Evolutionary conservation across 2,113 vertebrate genomes (phyloP).

Genomic region (Pluvianellus socialis): DNA sequence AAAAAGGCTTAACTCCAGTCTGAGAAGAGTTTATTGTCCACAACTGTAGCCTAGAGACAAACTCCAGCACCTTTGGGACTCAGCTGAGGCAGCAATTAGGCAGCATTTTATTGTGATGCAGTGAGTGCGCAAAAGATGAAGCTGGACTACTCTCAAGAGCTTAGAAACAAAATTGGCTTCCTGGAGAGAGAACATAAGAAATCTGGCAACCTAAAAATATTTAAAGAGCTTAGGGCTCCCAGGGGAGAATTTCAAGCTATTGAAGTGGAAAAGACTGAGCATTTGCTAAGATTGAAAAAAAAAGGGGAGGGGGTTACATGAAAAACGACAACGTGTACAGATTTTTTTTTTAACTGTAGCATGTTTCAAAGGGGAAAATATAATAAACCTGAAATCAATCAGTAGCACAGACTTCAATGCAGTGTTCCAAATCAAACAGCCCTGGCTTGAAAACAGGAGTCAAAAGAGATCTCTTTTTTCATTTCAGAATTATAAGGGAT

Average conservation of each 20-base stretch:
- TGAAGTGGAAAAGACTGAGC: conserved; percentile 67
- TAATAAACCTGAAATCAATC: conserved; percentile 67
- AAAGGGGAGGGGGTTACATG: background rate
- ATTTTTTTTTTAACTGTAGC: conserved; percentile 14
- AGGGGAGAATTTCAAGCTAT: conserved; percentile 64
- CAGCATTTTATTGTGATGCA: conserved; percentile 70
- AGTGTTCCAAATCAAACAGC: conserved; percentile 35
- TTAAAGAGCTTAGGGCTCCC: conserved; percentile 71
- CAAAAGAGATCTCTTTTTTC: conserved; percentile 33
- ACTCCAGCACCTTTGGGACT: conserved; percentile 56
- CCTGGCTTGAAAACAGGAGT: conserved; percentile 49
- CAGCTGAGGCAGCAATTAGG: conserved; percentile 66
- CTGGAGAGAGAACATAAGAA: conserved; percentile 70
- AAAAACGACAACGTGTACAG: conserved; percentile 49
- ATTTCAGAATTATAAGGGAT: conserved; percentile 46
- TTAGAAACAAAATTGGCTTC: conserved; percentile 71
- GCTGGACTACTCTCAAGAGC: conserved; percentile 60
- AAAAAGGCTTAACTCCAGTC: conserved; percentile 64
- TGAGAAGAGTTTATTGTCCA: conserved; percentile 64
- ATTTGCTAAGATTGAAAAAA: conserved; percentile 50
- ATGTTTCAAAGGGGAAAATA: conserved; percentile 60
- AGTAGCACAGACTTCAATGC: conserved; percentile 47
- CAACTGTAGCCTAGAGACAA: conserved; percentile 65
- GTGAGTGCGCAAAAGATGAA: conserved; percentile 57
- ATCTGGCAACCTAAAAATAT: conserved; percentile 74